Base-by-base conservation (phyloP, 92 coral and sea anemone genomes). In the Zoanthus sansibaricus region DNA sequence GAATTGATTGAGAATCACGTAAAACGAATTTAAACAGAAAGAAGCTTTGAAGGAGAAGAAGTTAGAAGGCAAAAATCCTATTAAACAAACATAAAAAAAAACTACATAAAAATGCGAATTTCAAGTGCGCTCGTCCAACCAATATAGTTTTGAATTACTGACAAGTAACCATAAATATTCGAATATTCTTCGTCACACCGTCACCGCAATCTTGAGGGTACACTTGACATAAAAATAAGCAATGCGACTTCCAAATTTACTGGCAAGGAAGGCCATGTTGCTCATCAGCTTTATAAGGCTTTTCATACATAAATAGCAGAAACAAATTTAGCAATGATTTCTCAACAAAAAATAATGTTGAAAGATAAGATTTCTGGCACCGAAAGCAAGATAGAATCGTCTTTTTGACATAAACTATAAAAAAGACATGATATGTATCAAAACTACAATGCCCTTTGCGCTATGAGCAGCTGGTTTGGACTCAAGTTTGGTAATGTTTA, bases 321-420 rank as follows among this genome's bases (percentile, higher is more conserved):
- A 47, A 30, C 44, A 68, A 66, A 62, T 62, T 80, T 69, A 45
- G 20, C 70, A 58, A 64, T 44, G 74, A 71, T 66, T 80, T 80
- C 30, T 66, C 21, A 80, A 80, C 85, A 80, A 80, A 66, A 79
- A 80, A 46, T 32, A 80, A 15, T 61, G 61, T 64, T 64, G n/a
- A 45, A 80, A 68, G 85, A 66, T 80, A 80, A 80, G 85, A 80
- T 80, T 80, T 58, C 66, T 80, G 55, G 49, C 75, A 64, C 16
- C 75, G 17, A 67, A 80, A 80, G 49, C 75, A 45, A 80, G 75
- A 80, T 80, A 67, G 75, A 79, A 66, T 25, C 46, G 52, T 80
- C 74, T 46, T 80, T 80, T 48, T 66, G 85, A 80, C 59, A 80
- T 67, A 75, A 80, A 49, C 75, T 66, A 80, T 80, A 80, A 80